Conservation (phyloP, 2,113 vertebrate genomes). For the Struthidea cinerea region DNA sequence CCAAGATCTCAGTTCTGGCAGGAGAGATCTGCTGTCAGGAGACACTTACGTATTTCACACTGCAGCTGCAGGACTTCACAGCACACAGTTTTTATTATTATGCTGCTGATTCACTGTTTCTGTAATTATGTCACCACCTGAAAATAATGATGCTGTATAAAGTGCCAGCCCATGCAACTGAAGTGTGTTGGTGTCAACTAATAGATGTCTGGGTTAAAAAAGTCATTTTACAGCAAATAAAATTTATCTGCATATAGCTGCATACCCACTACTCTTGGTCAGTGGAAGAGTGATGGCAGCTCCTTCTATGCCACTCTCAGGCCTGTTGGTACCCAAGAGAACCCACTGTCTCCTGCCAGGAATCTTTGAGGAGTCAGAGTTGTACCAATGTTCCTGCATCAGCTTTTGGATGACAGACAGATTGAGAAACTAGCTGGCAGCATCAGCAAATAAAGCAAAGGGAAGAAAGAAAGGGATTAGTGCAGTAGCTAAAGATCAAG, state of each 20-base stretch:
- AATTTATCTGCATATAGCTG: constrained; percentile 25
- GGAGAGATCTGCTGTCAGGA: not conserved
- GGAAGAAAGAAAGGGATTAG: not conserved
- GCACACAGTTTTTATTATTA: constrained; percentile 31
- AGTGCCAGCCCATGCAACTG: not conserved
- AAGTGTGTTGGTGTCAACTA: not conserved
- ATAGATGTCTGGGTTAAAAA: constrained; percentile 31
- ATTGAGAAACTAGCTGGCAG: not conserved
- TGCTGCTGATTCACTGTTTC: constrained; percentile 50
- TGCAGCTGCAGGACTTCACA: not conserved
- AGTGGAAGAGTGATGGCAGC: not conserved
- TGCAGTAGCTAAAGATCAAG: not conserved
- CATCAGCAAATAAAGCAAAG: not conserved
- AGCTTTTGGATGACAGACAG: not conserved
- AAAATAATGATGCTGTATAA: constrained; percentile 19
- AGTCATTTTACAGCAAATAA: constrained; percentile 9
- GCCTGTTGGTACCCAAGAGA: not conserved
- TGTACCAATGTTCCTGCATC: not conserved
- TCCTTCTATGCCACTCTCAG: not conserved
- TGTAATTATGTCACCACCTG: constrained; percentile 13
- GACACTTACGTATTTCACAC: not conserved
- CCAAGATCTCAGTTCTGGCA: not conserved
- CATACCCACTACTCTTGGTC: not conserved
- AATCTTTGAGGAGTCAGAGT: constrained; percentile 6
- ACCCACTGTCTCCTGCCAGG: not conserved